Conservation (phyloP, 1,140 invertebrate genomes). For the Heliconius congener region DNA sequence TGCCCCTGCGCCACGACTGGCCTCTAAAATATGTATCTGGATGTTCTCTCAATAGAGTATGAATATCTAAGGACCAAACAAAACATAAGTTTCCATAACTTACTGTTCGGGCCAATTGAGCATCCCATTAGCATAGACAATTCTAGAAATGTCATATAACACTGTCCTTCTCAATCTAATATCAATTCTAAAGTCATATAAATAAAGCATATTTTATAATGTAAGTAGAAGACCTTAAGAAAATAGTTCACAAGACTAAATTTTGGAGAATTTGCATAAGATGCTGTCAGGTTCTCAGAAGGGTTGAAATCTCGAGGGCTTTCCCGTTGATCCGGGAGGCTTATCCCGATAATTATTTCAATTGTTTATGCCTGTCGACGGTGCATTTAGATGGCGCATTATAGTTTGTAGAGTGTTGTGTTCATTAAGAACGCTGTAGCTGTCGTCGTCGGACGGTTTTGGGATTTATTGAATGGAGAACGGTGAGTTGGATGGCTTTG, state of each 20-base stretch:
- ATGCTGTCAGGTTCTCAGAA: conserved; percentile 74
- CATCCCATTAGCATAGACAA: conserved; percentile 55
- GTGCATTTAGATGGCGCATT: conserved; percentile 79
- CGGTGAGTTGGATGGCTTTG: neutral
- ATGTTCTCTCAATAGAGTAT: conserved; percentile 31
- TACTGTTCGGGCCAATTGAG: conserved; percentile 68
- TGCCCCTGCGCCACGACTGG: too few relatives aligned
- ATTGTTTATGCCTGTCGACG: conserved; percentile 80
- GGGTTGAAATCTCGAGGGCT: conserved; percentile 77
- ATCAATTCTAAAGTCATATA: neutral
- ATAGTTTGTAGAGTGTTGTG: conserved; percentile 73
- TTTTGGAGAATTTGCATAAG: conserved; percentile 78
- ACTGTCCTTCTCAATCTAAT: neutral
- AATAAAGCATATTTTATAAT: neutral
- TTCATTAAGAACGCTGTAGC: conserved; percentile 58
- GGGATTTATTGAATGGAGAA: conserved; percentile 45
- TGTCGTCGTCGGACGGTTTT: conserved; percentile 50
- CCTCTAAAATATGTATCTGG: conserved; percentile 1
- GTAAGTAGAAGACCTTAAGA: conserved; percentile 22
- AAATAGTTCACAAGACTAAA: conserved; percentile 48
- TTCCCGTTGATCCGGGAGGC: conserved; percentile 67
- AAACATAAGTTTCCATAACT: conserved; percentile 58
- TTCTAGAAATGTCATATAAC: conserved; percentile 33
- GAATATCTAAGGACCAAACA: conserved; percentile 44
- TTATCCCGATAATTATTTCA: conserved; percentile 81